Evolutionary conservation across 1,140 invertebrate species (phyloP).

Genomic region (Pogonomyrmex barbatus): DNA sequence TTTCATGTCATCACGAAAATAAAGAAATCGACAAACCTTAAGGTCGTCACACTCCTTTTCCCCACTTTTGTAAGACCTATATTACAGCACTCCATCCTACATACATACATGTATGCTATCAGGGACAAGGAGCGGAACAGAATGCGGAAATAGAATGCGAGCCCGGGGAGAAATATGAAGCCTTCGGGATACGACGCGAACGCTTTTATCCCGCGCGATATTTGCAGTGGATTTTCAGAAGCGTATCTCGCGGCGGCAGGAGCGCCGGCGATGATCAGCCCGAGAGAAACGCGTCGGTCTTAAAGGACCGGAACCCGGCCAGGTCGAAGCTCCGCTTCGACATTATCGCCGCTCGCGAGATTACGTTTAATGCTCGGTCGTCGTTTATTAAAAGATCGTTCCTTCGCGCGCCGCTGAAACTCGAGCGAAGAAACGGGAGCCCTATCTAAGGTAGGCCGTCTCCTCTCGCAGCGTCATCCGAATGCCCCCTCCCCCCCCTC

Average conservation of each 20-base stretch:
- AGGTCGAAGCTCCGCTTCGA: not conserved
- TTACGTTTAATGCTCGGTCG: slow-evolving; percentile 48
- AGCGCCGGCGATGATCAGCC: not conserved
- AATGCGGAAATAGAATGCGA: slow-evolving; percentile 18
- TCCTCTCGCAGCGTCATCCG: slow-evolving; percentile 15
- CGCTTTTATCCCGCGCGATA: slow-evolving; percentile 61
- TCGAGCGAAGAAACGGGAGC: slow-evolving; percentile 19
- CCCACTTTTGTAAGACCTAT: not conserved
- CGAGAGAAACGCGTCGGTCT: slow-evolving; percentile 7
- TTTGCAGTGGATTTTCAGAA: slow-evolving; percentile 27
- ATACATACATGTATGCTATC: not conserved
- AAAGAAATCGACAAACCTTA: no score
- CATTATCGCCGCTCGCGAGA: slow-evolving; percentile 47
- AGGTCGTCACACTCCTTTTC: no score
- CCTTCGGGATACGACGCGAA: slow-evolving; percentile 47
- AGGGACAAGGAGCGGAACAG: not conserved
- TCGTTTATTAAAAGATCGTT: slow-evolving; percentile 61
- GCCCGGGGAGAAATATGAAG: slow-evolving; percentile 39
- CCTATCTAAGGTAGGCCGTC: not conserved
- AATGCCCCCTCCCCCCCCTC: not conserved
- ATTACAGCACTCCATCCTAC: not conserved
- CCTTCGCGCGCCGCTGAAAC: slow-evolving; percentile 45
- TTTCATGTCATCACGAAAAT: no score
- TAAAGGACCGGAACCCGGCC: not conserved
- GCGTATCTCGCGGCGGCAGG: not conserved